Conservation (phyloP, 2,113 vertebrate species). For the Peromyscus maniculatus region DNA sequence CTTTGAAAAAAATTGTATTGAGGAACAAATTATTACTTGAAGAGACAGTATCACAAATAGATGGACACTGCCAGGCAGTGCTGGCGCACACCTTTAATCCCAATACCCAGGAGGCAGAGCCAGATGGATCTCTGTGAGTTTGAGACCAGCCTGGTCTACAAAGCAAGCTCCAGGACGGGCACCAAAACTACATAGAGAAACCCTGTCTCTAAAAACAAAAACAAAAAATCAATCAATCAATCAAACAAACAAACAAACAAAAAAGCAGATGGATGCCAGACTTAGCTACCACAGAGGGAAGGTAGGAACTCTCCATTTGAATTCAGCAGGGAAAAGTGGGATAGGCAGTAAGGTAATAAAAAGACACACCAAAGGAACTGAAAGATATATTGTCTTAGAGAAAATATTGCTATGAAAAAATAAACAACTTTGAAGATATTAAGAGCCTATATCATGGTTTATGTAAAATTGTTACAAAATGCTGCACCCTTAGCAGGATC, state of each 20-base stretch:
- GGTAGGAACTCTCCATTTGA: not conserved
- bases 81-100: too few species aligned
- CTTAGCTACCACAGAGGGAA: not conserved
- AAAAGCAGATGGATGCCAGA: not conserved
- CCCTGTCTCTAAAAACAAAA: too few species aligned
- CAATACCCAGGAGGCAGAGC: too few species aligned
- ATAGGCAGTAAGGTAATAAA: not conserved
- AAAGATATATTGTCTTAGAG: not conserved
- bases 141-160: too few species aligned
- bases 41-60: not conserved
- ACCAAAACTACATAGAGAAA: too few species aligned
- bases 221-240: not conserved
- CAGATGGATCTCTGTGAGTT: too few species aligned
- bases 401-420: constrained; percentile 41
- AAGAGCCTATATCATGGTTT: not conserved
- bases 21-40: not conserved
- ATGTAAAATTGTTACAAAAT: constrained; percentile 12
- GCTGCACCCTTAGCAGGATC: not conserved
- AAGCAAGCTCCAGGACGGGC: too few species aligned
- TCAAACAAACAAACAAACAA: too few species aligned
- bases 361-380: not conserved
- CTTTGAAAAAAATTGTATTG: not conserved
- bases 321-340: not conserved
- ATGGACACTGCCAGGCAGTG: not conserved
- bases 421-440: not conserved